Evolutionary conservation across 1,140 invertebrate genomes (phyloP), one percentile per base, ranked within the genome.

Genomic region (Rhyacophila brunnea): DNA sequence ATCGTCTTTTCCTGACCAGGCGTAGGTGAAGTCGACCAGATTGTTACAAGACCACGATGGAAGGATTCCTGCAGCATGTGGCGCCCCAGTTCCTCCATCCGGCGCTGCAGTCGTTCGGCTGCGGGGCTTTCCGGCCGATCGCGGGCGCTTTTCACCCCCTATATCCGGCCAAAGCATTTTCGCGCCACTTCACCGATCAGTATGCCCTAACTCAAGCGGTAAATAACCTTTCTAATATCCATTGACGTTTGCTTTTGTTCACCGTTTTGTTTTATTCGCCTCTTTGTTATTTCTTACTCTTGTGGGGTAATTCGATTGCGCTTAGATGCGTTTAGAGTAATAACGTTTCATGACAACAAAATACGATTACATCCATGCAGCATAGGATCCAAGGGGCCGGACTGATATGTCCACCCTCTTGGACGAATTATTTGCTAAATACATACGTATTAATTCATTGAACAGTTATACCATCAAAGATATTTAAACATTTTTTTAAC

Each of bases 1-100:
- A 51, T 51, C 38, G 38, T 51, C 18, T 40, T 19, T 36, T 18
- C 18, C 40, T 19, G 1, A 38, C 38, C 38, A 28, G n/a, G 11
- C 15, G 3, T 40, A 40, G 38, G 15, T 32, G 14, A 44, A 42
- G 6, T 13, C 14, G 17, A 19, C 45, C 13, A 48, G 18, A 9
- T 28, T 23, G 9, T 9, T 9, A 28, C 4, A 28, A 5, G 9
- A 28, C 3, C 6, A 47, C 23, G 11, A 79, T 79, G 77, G 77
- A 78, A 64, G 77, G 77, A 6, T 79, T 79, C 65, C 71, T 79
- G 32, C 77, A 79, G 47, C 77, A 79, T 53, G 77, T 79, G 71
- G 77, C 75, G 32, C 77, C 77, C 20, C 77, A 79, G 64, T 79
- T 79, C 58, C 68, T 79, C 60, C 77, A 79, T 58, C 77, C 77